Percentiles rank a stretch among this genome's conserved stretches.
Evolutionary conservation across 2,888 invertebrate genomes (phyloP).

Genomic region (Cryptus armator): DNA sequence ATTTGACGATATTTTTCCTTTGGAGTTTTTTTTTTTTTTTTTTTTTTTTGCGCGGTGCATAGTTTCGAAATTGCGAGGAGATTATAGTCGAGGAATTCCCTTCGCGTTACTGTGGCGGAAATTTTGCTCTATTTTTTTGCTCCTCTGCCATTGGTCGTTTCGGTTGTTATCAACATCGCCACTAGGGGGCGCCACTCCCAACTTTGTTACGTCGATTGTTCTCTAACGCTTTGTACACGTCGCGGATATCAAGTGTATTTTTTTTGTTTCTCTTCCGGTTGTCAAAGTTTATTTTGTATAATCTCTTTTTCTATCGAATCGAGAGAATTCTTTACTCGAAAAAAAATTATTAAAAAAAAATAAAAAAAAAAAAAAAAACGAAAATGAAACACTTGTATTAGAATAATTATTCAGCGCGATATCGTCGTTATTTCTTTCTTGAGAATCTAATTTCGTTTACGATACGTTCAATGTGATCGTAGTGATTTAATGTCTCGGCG

Average conservation of each 20-base stretch:
- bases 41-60: no score
- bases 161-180: no score
- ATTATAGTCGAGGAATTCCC: no score
- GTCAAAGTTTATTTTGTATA: neutral
- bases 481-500: conserved; percentile 6
- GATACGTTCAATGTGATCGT: conserved; percentile 1
- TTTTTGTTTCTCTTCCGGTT: neutral
- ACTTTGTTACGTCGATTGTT: neutral
- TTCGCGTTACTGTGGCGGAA: no score
- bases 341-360: conserved; percentile 15
- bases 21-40: no score
- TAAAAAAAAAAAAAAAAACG: conserved; percentile 6
- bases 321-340: neutral
- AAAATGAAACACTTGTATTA: conserved; percentile 27
- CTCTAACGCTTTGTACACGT: neutral
- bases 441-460: neutral
- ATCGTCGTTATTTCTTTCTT: neutral
- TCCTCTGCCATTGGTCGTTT: no score
- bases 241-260: neutral
- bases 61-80: no score
- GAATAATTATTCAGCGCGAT: conserved; percentile 31
- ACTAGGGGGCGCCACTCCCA: neutral
- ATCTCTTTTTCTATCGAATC: neutral
- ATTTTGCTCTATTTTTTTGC: no score
- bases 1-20: neutral